Evolutionary conservation across 37 sponge, comb jelly and placozoan genomes (phyloP), one percentile per base, ranked within the genome.

Genomic region (Petrosia ficiformis): DNA sequence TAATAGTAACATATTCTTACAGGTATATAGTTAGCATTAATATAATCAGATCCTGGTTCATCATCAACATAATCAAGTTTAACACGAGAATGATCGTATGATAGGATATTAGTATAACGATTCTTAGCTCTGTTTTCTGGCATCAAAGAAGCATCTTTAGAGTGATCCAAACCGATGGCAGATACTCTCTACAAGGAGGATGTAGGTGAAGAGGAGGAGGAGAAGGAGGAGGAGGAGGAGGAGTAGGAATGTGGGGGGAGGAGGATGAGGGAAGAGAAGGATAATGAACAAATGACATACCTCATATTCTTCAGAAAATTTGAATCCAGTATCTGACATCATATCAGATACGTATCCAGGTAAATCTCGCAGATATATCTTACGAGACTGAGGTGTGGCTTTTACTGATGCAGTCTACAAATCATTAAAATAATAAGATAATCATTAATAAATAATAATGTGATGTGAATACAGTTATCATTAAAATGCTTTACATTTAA

Each of bases 21-120:
- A 2, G 89, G 94, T 8, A 97, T 88, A 52, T 93, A 97, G 81
- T 87, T 80, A 25, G 87, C 97, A 82, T 97, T 97, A 81, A 97
- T 93, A 71, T 97, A 97, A 80, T 97, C 97, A 0, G 94, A 92
- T 31, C 96, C 92, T 29, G 89, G 94, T 4, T 89, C 90, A 74
- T 93, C 94, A 54, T 93, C 94, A 25, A 87, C 48, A 56, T 33
- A 77, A 28, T 89, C 80, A 3, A 93, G 78, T 68, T 89, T 89
- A 30, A 89, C 90, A 42, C 94, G 59, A 5, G 94, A 88, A 68
- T 93, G 94, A 60, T 93, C 94, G 67, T 93, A 93, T 39, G 94
- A 83, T 58, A 93, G 68, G 28, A 93, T 93, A 83, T 93, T 93
- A 48, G 94, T 93, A 77, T 93, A 93, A 29, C 94, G 85, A 43